phyloP scores from a whole-genome alignment of 2,888 invertebrate species.

The Heliothis peltigera region DNA sequence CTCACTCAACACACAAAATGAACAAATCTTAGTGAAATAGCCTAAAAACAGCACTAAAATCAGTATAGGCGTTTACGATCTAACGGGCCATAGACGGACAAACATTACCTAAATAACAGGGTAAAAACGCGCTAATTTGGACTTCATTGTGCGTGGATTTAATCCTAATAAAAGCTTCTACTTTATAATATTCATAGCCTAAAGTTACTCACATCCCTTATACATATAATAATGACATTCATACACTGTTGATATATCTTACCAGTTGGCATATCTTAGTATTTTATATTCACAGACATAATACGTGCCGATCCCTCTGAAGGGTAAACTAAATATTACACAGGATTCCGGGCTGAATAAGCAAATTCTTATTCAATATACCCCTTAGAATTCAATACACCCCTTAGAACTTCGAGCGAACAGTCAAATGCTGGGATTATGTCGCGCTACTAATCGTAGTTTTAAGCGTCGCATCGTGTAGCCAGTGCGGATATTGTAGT shows the following conservation, averaged over 20 bases:
- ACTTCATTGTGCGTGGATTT: slow-evolving; percentile 13
- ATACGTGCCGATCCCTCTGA: neutral
- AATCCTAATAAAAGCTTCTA: slow-evolving; percentile 16
- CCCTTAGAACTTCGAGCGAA: neutral
- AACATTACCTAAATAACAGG: neutral
- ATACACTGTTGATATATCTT: neutral
- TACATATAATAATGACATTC: neutral
- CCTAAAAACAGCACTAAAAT: neutral
- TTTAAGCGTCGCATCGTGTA: too few relatives aligned
- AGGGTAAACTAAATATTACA: too few relatives aligned
- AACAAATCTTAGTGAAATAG: neutral
- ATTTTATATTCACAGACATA: neutral
- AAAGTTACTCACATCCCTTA: neutral
- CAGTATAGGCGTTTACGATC: neutral
- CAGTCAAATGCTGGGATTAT: neutral
- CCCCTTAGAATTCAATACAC: too few relatives aligned
- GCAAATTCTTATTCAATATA: neutral
- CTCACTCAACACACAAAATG: neutral
- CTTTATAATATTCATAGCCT: neutral
- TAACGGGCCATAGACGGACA: neutral
- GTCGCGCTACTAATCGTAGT: neutral
- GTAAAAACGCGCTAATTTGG: neutral
- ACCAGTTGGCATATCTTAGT: neutral
- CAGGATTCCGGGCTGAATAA: neutral
- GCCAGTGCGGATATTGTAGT: too few relatives aligned